These are phyloP conservation scores for Noctua fimbriata DNA, from an alignment of 2,888 invertebrate genomes.

Conservation along the genomic window DNA sequence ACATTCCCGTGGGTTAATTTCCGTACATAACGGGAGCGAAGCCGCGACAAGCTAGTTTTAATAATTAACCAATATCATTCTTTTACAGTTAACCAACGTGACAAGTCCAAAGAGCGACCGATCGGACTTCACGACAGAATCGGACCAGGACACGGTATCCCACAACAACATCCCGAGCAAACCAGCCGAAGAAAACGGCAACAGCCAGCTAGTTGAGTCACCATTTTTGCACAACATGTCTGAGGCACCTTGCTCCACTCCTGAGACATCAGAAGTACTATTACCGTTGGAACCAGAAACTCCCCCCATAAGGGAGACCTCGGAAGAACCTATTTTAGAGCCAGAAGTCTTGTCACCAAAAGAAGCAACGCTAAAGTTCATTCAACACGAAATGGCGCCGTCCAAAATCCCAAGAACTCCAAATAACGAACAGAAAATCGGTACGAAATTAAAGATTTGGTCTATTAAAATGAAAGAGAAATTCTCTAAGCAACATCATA, in stretches of 20 bases:
- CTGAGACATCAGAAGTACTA: constrained; percentile 44
- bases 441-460: constrained; percentile 78
- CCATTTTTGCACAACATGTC: constrained; percentile 45
- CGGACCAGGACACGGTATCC: constrained; percentile 75
- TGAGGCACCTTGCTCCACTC: constrained; percentile 56
- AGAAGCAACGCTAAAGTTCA: constrained; percentile 40
- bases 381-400: constrained; percentile 45
- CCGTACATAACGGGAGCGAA: too few species aligned
- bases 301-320: constrained; percentile 7
- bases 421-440: constrained; percentile 77
- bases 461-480: constrained; percentile 70
- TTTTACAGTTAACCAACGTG: constrained; percentile 82
- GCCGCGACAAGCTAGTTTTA: not conserved
- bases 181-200: constrained; percentile 25
- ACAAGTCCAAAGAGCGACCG: constrained; percentile 79
- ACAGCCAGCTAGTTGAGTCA: constrained; percentile 15
- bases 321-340: constrained; percentile 13
- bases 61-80: constrained; percentile 4
- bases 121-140: constrained; percentile 75
- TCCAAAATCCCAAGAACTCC: constrained; percentile 69
- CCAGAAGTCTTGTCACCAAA: constrained; percentile 28
- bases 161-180: constrained; percentile 58
- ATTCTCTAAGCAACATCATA: constrained; percentile 65
- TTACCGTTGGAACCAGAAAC: constrained; percentile 12
- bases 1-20: too few species aligned